Percentiles rank a stretch among this genome's conserved stretches.
Conservation (phyloP, 2,888 invertebrate genomes). For the Prosopocoilus inquinatus region DNA sequence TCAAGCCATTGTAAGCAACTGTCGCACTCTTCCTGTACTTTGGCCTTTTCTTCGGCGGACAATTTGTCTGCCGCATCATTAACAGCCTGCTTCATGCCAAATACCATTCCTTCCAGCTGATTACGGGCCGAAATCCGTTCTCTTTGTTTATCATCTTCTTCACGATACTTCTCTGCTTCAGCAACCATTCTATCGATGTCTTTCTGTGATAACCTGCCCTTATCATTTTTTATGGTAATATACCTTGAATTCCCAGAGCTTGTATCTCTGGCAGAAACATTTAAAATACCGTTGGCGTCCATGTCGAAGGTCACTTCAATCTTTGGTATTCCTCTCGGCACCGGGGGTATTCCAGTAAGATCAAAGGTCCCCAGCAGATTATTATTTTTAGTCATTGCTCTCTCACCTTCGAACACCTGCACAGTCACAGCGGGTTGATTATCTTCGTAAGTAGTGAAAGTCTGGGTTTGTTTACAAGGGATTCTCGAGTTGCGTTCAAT, state of each 20-base stretch:
- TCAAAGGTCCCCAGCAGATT: slow-evolving; percentile 67
- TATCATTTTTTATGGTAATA: slow-evolving; percentile 81
- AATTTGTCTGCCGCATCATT: slow-evolving; percentile 64
- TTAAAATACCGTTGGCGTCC: slow-evolving; percentile 71
- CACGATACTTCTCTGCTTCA: slow-evolving; percentile 71
- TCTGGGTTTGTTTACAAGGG: slow-evolving; percentile 57
- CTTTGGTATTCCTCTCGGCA: slow-evolving; percentile 66
- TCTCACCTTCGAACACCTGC: slow-evolving; percentile 67
- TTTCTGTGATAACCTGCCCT: slow-evolving; percentile 74
- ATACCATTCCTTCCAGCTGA: slow-evolving; percentile 68
- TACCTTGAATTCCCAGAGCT: slow-evolving; percentile 66
- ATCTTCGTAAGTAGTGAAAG: slow-evolving; percentile 67
- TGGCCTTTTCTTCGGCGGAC: slow-evolving; percentile 62
- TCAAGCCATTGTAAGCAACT: slow-evolving; percentile 67
- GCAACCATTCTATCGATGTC: slow-evolving; percentile 79
- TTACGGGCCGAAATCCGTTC: slow-evolving; percentile 68
- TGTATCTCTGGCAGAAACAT: slow-evolving; percentile 58
- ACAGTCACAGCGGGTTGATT: slow-evolving; percentile 64
- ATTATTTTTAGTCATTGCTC: slow-evolving; percentile 81
- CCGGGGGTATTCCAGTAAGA: slow-evolving; percentile 67
- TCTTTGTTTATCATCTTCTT: slow-evolving; percentile 68
- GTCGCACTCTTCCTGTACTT: slow-evolving; percentile 55
- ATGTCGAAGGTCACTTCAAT: slow-evolving; percentile 71
- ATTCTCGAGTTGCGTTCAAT: slow-evolving; percentile 59
- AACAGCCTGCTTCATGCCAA: slow-evolving; percentile 66